Evolutionary conservation across 2,888 invertebrate genomes (phyloP).

Genomic region (Meteorus cinctellus): DNA sequence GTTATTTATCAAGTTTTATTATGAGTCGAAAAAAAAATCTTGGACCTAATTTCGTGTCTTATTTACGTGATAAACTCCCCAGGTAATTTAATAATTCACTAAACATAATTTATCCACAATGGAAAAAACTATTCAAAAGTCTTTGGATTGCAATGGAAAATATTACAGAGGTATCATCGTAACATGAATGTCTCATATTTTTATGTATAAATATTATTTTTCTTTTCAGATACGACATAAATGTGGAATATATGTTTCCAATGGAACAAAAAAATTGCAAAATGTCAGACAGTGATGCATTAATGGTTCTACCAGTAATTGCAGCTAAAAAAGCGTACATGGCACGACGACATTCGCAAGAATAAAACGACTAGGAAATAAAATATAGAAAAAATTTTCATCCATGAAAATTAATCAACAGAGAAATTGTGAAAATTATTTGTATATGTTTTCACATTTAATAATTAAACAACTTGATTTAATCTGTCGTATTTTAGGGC

Average conservation of each 20-base stretch:
- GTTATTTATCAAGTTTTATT: slow-evolving; percentile 88
- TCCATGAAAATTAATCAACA: not conserved
- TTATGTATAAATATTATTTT: slow-evolving; percentile 4
- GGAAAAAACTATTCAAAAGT: not conserved
- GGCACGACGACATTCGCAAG: slow-evolving; percentile 73
- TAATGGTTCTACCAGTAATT: slow-evolving; percentile 57
- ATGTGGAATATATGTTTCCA: slow-evolving; percentile 87
- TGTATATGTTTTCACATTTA: too few species aligned
- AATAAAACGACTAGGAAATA: slow-evolving; percentile 60
- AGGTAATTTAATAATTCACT: slow-evolving; percentile 60
- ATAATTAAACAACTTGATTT: slow-evolving; percentile 15
- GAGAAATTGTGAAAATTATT: not conserved
- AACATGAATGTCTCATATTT: not conserved
- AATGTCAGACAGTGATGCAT: slow-evolving; percentile 65
- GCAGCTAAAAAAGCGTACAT: slow-evolving; percentile 58
- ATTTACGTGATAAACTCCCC: slow-evolving; percentile 84
- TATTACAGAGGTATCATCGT: not conserved
- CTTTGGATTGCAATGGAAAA: not conserved
- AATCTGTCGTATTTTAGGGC: slow-evolving; percentile 63
- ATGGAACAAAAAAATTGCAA: slow-evolving; percentile 84
- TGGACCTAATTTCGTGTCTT: slow-evolving; percentile 82
- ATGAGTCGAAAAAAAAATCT: slow-evolving; percentile 80
- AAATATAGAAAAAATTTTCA: slow-evolving; percentile 12
- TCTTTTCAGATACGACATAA: slow-evolving; percentile 82
- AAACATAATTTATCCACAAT: too few species aligned